A percentile compares a stretch with the other conserved stretches of the same genome.
phyloP scores from a whole-genome alignment of 2,797 vertebrate species.

The Florisuga fusca region DNA sequence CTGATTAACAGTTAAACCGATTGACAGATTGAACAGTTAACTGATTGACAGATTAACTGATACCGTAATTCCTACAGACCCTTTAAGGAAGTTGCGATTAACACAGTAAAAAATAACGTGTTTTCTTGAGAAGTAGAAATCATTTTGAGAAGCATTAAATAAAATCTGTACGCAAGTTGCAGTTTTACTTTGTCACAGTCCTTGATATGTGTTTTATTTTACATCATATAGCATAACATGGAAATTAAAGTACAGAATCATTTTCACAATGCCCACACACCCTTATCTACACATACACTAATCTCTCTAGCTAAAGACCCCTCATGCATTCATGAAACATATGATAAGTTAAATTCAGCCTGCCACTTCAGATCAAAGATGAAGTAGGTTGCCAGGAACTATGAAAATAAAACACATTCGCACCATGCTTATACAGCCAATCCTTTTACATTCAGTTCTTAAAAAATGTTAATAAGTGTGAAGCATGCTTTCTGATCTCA shows the following conservation, averaged over 20 bases:
- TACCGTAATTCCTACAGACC: not conserved
- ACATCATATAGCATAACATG: not conserved
- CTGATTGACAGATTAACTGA: not conserved
- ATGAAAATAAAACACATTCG: not conserved
- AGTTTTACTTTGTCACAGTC: not conserved
- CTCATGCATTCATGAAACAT: not conserved
- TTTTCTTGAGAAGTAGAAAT: not conserved
- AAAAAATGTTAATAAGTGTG: not conserved
- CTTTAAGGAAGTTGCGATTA: not conserved
- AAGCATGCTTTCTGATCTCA: not conserved
- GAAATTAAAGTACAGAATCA: not conserved
- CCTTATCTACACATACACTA: not conserved
- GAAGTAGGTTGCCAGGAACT: not conserved
- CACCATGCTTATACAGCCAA: not conserved
- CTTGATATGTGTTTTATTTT: not conserved
- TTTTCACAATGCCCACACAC: not conserved
- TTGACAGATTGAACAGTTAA: too few relatives aligned
- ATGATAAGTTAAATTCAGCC: not conserved
- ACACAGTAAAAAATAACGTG: not conserved
- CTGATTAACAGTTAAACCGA: too few relatives aligned
- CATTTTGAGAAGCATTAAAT: not conserved
- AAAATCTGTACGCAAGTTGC: not conserved
- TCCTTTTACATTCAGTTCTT: not conserved
- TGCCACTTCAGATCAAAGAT: not conserved
- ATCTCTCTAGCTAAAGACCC: not conserved